phyloP scores from a whole-genome alignment of 2,888 invertebrate genomes.

The Amiota minor region DNA sequence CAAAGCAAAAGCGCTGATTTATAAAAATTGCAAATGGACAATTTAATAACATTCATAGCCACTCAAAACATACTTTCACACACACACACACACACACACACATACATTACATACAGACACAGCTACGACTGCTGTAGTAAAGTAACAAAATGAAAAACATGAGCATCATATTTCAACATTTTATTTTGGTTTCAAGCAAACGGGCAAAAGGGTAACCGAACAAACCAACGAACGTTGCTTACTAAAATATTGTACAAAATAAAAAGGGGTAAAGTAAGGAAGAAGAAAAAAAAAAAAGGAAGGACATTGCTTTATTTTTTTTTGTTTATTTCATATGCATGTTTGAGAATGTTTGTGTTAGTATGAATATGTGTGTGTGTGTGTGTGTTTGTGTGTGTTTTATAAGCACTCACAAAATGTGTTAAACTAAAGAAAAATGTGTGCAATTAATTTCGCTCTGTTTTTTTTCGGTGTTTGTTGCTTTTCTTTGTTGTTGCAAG shows the following conservation, averaged over 20 bases:
- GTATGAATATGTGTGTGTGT: neutral
- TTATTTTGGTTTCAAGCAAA: neutral
- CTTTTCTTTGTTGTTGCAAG: neutral
- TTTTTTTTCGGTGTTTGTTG: neutral
- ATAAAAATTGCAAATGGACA: constrained; percentile 22
- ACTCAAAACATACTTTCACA: neutral
- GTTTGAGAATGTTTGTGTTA: neutral
- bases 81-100: neutral
- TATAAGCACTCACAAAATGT: constrained; percentile 27
- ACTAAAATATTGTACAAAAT: no score
- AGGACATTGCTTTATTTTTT: neutral
- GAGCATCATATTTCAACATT: constrained; percentile 10
- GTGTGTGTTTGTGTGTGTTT: constrained; percentile 9
- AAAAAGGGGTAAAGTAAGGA: no score
- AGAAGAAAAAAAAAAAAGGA: no score
- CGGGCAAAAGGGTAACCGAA: neutral
- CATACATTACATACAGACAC: neutral
- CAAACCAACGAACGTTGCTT: no score
- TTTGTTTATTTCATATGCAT: neutral
- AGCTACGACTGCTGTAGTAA: neutral
- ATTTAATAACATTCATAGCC: constrained; percentile 23
- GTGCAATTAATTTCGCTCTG: constrained; percentile 26
- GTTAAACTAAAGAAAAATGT: constrained; percentile 31
- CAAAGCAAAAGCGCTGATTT: constrained; percentile 13
- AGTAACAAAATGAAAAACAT: neutral